phyloP scores from a whole-genome alignment of 2,797 vertebrate genomes.

The Gorsachius magnificus region DNA sequence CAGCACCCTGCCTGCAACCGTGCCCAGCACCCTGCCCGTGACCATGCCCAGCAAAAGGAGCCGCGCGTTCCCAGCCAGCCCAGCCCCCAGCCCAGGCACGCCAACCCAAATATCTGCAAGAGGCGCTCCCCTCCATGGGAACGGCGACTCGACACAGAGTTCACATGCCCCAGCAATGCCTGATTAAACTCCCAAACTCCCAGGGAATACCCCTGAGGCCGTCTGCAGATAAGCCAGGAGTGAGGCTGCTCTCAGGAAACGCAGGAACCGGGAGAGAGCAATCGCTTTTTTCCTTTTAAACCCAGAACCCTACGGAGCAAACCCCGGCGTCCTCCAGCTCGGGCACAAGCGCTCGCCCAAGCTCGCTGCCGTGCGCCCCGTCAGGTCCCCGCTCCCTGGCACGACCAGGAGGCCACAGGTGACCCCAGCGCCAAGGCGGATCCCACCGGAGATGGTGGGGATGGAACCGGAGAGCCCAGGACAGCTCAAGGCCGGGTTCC shows the following conservation, averaged over 20 bases:
- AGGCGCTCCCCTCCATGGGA: constrained; percentile 56
- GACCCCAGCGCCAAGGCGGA: not conserved
- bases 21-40: not conserved
- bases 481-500: too few relatives aligned
- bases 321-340: not conserved
- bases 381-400: rapidly evolving
- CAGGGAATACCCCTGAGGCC: constrained; percentile 52
- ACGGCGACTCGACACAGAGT: not conserved
- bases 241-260: constrained; percentile 49
- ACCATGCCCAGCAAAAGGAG: not conserved
- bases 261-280: constrained; percentile 48
- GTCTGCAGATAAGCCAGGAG: constrained; percentile 56
- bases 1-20: not conserved
- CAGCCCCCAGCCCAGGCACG: constrained; percentile 54
- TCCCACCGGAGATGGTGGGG: not conserved
- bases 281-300: not conserved
- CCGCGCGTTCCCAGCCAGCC: constrained; percentile 27
- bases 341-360: not conserved
- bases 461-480: not conserved
- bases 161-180: constrained; percentile 61
- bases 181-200: constrained; percentile 53
- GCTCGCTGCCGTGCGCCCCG: rapidly evolving
- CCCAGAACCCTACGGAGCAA: not conserved
- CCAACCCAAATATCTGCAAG: constrained; percentile 63
- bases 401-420: rapidly evolving